Conservation (phyloP, 1,140 invertebrate species). For the Anastrepha obliqua region DNA sequence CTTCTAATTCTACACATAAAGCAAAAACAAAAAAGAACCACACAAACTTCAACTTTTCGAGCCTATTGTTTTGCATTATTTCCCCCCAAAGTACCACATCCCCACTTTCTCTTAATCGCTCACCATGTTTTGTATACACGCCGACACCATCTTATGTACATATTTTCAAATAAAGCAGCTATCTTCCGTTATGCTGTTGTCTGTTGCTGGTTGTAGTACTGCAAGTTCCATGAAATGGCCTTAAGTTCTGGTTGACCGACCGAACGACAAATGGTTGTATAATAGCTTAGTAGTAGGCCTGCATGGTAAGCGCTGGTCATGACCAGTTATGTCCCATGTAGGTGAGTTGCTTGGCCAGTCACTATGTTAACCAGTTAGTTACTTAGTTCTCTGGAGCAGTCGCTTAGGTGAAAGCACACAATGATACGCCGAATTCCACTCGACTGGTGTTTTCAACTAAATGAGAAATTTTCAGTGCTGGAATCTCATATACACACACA, state of each 20-base stretch:
- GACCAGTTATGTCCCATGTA: background rate
- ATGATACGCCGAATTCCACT: background rate
- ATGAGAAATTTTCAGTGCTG: constrained; percentile 14
- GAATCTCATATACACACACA: background rate
- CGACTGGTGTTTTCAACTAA: background rate
- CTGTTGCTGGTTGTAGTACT: background rate
- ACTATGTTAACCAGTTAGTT: constrained; percentile 48
- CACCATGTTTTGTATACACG: background rate
- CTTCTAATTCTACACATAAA: background rate
- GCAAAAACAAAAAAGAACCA: background rate
- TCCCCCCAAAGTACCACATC: background rate
- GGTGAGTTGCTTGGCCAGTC: background rate
- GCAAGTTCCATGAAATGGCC: background rate
- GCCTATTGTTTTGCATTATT: background rate
- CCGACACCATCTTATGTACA: background rate
- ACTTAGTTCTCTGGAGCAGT: background rate
- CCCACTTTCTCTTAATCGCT: background rate
- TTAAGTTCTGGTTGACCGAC: constrained; percentile 37
- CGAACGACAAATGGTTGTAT: constrained; percentile 21
- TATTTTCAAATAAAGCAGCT: background rate
- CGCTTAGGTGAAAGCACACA: background rate
- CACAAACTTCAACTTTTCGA: background rate
- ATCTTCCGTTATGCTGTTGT: background rate
- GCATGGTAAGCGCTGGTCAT: background rate
- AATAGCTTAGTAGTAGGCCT: background rate